phyloP scores from a whole-genome alignment of 2,888 invertebrate genomes.

The Theretra japonica region DNA sequence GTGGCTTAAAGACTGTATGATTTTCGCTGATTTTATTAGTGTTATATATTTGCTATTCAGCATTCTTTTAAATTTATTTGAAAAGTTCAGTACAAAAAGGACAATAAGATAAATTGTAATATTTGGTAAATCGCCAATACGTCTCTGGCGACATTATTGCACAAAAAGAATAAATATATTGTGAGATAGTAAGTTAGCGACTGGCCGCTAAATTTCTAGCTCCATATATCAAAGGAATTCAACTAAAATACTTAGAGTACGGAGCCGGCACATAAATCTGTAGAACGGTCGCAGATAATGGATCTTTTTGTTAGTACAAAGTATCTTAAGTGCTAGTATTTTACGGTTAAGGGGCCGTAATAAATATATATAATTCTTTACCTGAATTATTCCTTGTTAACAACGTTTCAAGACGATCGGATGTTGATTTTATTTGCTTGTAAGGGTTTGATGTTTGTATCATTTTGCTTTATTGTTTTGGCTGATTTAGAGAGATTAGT shows the following conservation, averaged over 20 bases:
- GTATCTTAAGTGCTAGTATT: conserved; percentile 28
- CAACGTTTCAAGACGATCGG: not conserved
- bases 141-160: not conserved
- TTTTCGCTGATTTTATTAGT: no score
- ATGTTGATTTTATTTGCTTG: not conserved
- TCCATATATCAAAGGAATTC: conserved; percentile 28
- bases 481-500: no score
- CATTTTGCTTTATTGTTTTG: no score
- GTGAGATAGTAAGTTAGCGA: not conserved
- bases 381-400: conserved; percentile 15
- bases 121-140: not conserved
- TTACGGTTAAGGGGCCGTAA: conserved; percentile 14
- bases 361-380: conserved; percentile 25
- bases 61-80: no score
- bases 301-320: conserved; percentile 30
- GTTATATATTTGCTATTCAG: no score
- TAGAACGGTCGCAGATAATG: conserved; percentile 28
- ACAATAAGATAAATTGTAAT: not conserved
- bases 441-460: not conserved
- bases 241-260: conserved; percentile 22
- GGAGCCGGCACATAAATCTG: conserved; percentile 25
- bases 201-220: conserved; percentile 15
- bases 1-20: no score
- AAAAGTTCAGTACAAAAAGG: no score
- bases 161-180: not conserved